phyloP scores from a whole-genome alignment of 2,888 invertebrate species.

The Plutella xylostella region DNA sequence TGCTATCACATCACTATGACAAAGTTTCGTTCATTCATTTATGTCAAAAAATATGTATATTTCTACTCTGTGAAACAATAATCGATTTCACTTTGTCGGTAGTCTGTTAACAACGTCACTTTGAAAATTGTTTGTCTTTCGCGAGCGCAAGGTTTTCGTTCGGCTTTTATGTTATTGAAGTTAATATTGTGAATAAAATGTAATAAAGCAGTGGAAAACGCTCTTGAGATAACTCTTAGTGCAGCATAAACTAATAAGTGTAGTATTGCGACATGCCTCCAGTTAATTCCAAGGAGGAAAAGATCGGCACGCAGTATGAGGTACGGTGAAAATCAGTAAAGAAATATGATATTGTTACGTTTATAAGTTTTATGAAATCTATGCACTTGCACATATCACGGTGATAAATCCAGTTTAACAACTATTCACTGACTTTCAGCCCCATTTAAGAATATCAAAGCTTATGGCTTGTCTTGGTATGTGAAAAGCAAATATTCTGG shows the following conservation, averaged over 20 bases:
- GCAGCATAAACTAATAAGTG: not conserved
- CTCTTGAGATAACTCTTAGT: not conserved
- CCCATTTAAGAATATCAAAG: too few species aligned
- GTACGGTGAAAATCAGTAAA: constrained; percentile 39
- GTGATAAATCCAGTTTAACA: too few species aligned
- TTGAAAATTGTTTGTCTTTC: not conserved
- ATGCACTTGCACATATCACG: too few species aligned
- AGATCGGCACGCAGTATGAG: constrained; percentile 61
- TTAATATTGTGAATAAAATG: constrained; percentile 22
- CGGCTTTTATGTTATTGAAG: not conserved
- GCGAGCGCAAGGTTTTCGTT: not conserved
- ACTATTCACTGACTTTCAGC: too few species aligned
- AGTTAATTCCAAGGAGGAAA: constrained; percentile 57
- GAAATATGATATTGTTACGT: too few species aligned
- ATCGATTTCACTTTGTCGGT: not conserved
- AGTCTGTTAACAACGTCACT: too few species aligned
- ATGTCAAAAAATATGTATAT: not conserved
- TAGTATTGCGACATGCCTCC: constrained; percentile 43
- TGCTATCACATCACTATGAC: too few species aligned
- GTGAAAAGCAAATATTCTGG: too few species aligned
- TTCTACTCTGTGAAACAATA: too few species aligned
- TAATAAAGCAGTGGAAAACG: constrained; percentile 12
- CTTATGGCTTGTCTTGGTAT: too few species aligned
- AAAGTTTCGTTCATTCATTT: too few species aligned
- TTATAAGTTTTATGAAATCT: too few species aligned